phyloP scores from a whole-genome alignment of 2,113 vertebrate genomes.

The Psittacus erithacus region DNA sequence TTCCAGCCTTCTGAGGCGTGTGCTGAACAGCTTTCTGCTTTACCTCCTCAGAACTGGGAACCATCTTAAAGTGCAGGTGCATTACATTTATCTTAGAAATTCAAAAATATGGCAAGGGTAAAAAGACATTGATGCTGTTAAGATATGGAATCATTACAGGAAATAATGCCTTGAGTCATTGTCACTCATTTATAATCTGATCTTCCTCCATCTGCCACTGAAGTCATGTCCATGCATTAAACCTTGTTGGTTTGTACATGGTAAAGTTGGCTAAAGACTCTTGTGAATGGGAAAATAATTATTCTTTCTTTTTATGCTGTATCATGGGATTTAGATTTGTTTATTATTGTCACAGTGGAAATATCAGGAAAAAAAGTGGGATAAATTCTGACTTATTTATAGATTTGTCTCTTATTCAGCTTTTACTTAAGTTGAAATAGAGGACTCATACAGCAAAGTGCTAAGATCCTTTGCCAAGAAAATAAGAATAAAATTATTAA shows the following conservation, averaged over 20 bases:
- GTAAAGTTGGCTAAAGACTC: not conserved
- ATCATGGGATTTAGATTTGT: not conserved
- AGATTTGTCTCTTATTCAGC: not conserved
- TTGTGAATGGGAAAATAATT: not conserved
- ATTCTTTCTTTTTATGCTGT: not conserved
- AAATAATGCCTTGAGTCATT: not conserved
- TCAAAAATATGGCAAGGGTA: not conserved
- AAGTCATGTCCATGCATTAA: not conserved
- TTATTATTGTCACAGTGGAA: not conserved
- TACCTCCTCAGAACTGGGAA: slow-evolving; percentile 25
- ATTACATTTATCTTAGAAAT: slow-evolving; percentile 13
- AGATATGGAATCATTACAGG: not conserved
- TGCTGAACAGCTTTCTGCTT: slow-evolving; percentile 14
- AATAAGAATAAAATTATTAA: not conserved
- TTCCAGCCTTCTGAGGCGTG: slow-evolving; percentile 42
- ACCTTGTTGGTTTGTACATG: not conserved
- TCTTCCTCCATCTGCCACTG: not conserved
- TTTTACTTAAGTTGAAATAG: slow-evolving; percentile 5
- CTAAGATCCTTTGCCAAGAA: slow-evolving; percentile 25
- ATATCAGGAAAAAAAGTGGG: not conserved
- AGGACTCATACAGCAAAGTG: not conserved
- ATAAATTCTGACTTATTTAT: not conserved
- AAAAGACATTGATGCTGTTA: not conserved
- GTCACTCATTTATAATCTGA: not conserved
- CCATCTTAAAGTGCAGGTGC: slow-evolving; percentile 54